Base-by-base conservation (phyloP, 2,888 invertebrate genomes). In the Nemotelus pantherinus region DNA sequence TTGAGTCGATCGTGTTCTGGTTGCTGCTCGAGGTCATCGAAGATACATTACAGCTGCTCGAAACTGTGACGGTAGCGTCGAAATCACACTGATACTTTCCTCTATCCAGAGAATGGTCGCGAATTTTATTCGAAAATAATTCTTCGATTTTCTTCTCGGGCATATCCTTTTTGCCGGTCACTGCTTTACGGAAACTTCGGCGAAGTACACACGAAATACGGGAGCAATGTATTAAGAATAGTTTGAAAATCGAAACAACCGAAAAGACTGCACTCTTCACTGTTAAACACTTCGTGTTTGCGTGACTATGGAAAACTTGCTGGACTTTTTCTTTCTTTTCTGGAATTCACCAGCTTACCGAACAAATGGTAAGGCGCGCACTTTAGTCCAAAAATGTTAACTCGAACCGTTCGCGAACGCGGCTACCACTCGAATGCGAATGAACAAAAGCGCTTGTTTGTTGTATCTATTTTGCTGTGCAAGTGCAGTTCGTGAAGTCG, bases 1-100 rank as follows among this genome's bases (percentile, higher is more conserved):
- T 89, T 82, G 90, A 91, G 87, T 92, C 92, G 81, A 91, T 89
- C 81, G 89, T 87, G 82, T 88, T 85, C 68, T 68, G 68, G 39
- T n/a, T 4, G 3, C 76, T 67, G 57, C 74, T 78, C 7, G 78
- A 64, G 57, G 81, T 86, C 87, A 63, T 48, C n/a, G 60, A 68
- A 44, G 72, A 58, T n/a, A 68, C 68, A 70, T 77, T 65, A 41
- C 76, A 55, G 25, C 39, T 55, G 25, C 45, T 43, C 47, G 43
- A 10, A 45, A 71, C n/a, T 6, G 57, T 60, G 41, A 9, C 6
- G 50, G 7, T 39, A 10, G 6, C 50, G 48, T 50, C 63, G 58
- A n/a, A 9, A 9, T 39, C 5, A 4, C 47, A 39, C 5, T 39
- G 48, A 41, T n/a, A 48, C 48, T 41, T 47, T 60, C 41, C 60